Evolutionary conservation across 2,113 vertebrate genomes (phyloP), one percentile per base, ranked within the genome.

Genomic region (Pantherophis guttatus): DNA sequence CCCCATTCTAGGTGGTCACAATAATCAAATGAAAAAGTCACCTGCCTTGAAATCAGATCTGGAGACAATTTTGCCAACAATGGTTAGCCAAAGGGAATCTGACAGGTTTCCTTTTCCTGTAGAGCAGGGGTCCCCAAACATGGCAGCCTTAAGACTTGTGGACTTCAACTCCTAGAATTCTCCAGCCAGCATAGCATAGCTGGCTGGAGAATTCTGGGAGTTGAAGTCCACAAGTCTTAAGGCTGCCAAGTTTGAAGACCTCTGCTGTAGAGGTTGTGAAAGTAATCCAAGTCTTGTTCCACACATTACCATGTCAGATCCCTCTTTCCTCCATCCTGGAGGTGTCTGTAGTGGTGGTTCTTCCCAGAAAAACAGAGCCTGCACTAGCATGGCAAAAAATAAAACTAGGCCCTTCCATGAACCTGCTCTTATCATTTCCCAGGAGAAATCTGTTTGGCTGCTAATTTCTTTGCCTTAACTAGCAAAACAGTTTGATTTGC

Each of bases 401-500:
- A 55, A 88, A 55, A 33, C 3, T 23, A 55, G 29, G n/a, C 26
- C 50, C 21, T 23, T 9, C 4, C 17, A 24, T 23, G 24, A 62
- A 90, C 21, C n/a, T 62, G 75, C 23, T 44, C 52, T 90, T 86
- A 33, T 81, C 26, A 21, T 90, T 33, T 54, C 89, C 24, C 24
- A 65, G 48, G 75, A 62, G 50, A 81, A 81, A 62, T 62, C 39
- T 54, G 52, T 62, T 62, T 17, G 89, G 75, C 57, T 90, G 75
- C 57, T 93, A 65, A 12, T 90, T 21, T 90, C 75, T 90, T 90
- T 90, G 89, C 89, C 89, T 93, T 93, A 93, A 93, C 57, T 89
- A 90, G 48, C 57, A 5, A 62, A 85, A 50, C 8, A 53, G 12
- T 53, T 17, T 86, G 19, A 52, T 39, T 89, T 62, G 75, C 44